Conservation (phyloP, 1,140 invertebrate genomes). For the Cherax quadricarinatus region DNA sequence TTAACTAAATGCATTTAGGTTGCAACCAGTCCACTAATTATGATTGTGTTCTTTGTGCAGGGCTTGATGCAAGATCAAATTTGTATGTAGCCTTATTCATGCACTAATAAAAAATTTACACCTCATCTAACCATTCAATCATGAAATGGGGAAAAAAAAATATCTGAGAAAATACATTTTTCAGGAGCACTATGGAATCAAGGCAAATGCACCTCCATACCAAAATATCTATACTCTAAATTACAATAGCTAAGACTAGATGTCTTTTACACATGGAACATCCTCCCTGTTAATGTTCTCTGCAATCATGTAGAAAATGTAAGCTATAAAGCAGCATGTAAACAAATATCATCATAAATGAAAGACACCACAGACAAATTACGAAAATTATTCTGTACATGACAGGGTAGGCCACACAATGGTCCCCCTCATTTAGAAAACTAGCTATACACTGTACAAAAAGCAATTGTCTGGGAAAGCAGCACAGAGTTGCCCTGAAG, state of each 20-base stretch:
- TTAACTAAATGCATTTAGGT: neutral
- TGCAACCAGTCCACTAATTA: neutral
- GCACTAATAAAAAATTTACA: constrained; percentile 51
- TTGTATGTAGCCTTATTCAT: constrained; percentile 21
- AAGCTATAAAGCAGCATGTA: constrained; percentile 63
- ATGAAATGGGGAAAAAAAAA: constrained; percentile 38
- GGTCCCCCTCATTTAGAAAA: constrained; percentile 46
- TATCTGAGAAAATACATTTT: constrained; percentile 60
- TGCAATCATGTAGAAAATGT: constrained; percentile 48
- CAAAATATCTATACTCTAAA: constrained; percentile 62
- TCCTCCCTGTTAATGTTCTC: constrained; percentile 21
- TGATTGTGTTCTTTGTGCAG: constrained; percentile 32
- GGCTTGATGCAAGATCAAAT: constrained; percentile 19
- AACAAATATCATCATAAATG: constrained; percentile 61
- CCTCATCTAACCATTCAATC: constrained; percentile 24
- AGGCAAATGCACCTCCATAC: constrained; percentile 66
- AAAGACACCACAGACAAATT: constrained; percentile 65
- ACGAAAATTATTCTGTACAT: constrained; percentile 67
- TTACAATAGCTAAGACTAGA: constrained; percentile 65
- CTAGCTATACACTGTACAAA: constrained; percentile 61
- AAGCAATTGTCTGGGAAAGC: constrained; percentile 51
- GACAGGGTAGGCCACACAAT: constrained; percentile 4
- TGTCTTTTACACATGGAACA: constrained; percentile 54
- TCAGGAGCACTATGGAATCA: constrained; percentile 69
- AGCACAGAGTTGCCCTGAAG: constrained; percentile 33